Evolutionary conservation across 2,797 vertebrate species (phyloP), one percentile per base, ranked within the genome.

Genomic region (Trachops cirrhosus): DNA sequence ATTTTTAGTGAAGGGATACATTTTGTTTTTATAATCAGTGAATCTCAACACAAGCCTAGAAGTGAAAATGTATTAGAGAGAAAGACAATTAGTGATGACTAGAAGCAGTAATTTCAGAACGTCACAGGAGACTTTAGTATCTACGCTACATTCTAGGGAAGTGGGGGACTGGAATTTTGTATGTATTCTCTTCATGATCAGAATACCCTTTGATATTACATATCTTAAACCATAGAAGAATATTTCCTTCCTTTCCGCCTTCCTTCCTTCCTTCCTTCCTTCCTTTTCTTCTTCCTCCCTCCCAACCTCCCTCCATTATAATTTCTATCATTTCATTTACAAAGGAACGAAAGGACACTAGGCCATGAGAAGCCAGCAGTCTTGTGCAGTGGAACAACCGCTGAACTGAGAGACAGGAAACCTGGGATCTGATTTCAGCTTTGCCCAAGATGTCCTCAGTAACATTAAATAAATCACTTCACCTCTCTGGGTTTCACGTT

Each of bases 41-140:
- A 97, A 97, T 97, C 97, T 97, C 96, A 10, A 93, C 96, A 96
- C 91, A 97, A 15, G 78, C 88, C 96, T 96, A 93, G 97, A 98
- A 98, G 97, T 98, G 95, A 98, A 98, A 98, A 96, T 96, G 80
- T 96, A 97, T 97, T 96, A 97, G 96, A 96, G 83, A 97, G 94
- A 95, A 98, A 96, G 98, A 98, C 97, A 98, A 97, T 98, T 98
- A 98, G 98, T 97, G 97, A 96, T 96, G 96, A 98, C 97, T 98
- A 90, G 97, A 94, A 98, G 97, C 95, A 95, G 96, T 97, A 97
- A 98, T 98, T 98, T 98, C 97, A 95, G 97, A 98, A 85, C 92
- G 98, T 95, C 97, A 97, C 97, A 98, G 97, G 98, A 98, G 95
- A 95, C 93, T 96, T 39, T 62, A 96, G 97, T 92, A 96, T 78